These are phyloP conservation scores for Ceyx margarethae DNA, from an alignment of 2,113 vertebrate genomes.

Conservation along the genomic window DNA sequence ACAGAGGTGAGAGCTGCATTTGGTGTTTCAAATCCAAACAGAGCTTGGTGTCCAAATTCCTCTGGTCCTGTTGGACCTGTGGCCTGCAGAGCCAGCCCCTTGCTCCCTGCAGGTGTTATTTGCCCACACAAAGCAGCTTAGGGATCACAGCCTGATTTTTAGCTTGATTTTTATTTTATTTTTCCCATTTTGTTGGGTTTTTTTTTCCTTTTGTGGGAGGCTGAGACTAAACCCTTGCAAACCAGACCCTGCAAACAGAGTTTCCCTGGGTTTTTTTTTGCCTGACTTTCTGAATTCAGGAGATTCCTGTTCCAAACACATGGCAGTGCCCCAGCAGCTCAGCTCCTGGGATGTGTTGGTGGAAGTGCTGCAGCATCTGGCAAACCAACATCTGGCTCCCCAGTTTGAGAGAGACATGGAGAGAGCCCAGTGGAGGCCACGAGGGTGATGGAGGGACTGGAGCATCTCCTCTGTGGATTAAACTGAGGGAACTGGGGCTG, in stretches of 20 bases:
- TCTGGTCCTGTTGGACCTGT: conserved; percentile 51
- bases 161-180: conserved; percentile 1
- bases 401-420: no score
- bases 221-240: not conserved
- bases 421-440: no score
- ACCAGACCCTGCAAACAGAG: not conserved
- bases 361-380: not conserved
- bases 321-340: not conserved
- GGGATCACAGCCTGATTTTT: not conserved
- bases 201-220: not conserved
- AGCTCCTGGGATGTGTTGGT: not conserved
- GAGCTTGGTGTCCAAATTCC: conserved; percentile 23
- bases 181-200: not conserved
- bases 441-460: no score
- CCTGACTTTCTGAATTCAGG: not conserved
- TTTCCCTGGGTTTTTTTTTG: not conserved
- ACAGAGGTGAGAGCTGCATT: conserved; percentile 46
- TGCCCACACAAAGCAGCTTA: conserved; percentile 10
- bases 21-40: conserved; percentile 53
- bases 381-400: not conserved
- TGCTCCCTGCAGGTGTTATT: conserved; percentile 41
- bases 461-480: no score
- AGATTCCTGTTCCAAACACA: not conserved
- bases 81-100: not conserved
- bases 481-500: no score